Evolutionary conservation across 2,888 invertebrate genomes (phyloP).

Genomic region (Prosapia bicincta): DNA sequence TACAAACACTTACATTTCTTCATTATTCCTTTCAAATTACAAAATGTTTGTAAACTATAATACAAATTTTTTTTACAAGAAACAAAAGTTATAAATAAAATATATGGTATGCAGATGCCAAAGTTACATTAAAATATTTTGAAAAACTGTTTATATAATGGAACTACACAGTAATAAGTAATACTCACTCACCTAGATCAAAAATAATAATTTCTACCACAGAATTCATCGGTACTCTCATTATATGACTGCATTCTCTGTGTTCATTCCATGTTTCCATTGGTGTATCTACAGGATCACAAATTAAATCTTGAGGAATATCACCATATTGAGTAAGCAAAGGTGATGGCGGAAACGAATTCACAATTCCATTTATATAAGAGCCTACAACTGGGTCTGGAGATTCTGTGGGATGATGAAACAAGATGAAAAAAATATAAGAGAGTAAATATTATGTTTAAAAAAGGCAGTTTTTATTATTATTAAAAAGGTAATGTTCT

Average conservation of each 20-base stretch:
- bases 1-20: too few species aligned
- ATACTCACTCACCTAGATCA: slow-evolving; percentile 66
- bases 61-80: too few species aligned
- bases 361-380: slow-evolving; percentile 32
- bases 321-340: slow-evolving; percentile 30
- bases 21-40: too few species aligned
- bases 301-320: slow-evolving; percentile 26
- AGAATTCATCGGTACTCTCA: slow-evolving; percentile 60
- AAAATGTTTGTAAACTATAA: too few species aligned
- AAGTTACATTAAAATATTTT: too few species aligned
- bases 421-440: not conserved
- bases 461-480: too few species aligned
- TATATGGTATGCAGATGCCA: too few species aligned
- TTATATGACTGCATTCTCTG: slow-evolving; percentile 69
- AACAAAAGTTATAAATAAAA: too few species aligned
- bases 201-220: slow-evolving; percentile 68
- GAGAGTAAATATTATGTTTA: too few species aligned
- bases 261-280: slow-evolving; percentile 39
- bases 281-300: slow-evolving; percentile 11
- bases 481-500: too few species aligned
- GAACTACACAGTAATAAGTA: too few species aligned
- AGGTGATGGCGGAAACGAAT: slow-evolving; percentile 30
- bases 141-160: too few species aligned
- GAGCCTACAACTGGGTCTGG: slow-evolving; percentile 10
- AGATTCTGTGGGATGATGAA: slow-evolving; percentile 32